phyloP scores from a whole-genome alignment of 2,113 vertebrate genomes.

The Arvicanthis niloticus region DNA sequence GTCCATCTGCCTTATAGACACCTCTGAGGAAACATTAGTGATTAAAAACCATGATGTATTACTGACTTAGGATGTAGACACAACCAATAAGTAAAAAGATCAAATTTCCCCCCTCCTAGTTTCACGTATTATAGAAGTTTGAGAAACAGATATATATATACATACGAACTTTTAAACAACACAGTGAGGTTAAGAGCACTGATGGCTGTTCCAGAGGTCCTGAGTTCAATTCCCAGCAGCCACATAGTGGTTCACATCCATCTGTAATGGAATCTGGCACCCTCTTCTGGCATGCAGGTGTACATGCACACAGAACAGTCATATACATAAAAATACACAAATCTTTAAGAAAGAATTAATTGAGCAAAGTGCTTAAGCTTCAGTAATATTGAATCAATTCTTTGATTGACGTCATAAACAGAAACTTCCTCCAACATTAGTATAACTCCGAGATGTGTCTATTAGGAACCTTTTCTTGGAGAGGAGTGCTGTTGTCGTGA shows the following conservation, averaged over 20 bases:
- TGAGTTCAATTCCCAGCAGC: too few relatives aligned
- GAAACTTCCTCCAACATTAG: neutral
- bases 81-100: neutral
- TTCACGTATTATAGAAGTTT: neutral
- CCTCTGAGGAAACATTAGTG: neutral
- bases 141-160: neutral
- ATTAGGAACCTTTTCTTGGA: neutral
- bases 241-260: too few relatives aligned
- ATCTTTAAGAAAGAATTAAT: neutral
- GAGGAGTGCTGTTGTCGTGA: neutral
- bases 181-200: too few relatives aligned
- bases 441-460: neutral
- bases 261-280: too few relatives aligned
- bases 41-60: neutral
- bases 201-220: too few relatives aligned
- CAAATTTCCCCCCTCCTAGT: neutral
- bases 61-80: neutral
- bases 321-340: too few relatives aligned
- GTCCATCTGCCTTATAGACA: neutral
- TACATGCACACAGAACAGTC: too few relatives aligned
- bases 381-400: neutral
- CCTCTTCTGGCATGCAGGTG: too few relatives aligned
- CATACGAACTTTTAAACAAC: conserved; percentile 26
- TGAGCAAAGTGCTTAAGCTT: conserved; percentile 28
- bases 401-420: conserved; percentile 14